Evolutionary conservation across 2,113 vertebrate genomes (phyloP), one percentile per base, ranked within the genome.

Genomic region (Gymnobelideus leadbeateri): DNA sequence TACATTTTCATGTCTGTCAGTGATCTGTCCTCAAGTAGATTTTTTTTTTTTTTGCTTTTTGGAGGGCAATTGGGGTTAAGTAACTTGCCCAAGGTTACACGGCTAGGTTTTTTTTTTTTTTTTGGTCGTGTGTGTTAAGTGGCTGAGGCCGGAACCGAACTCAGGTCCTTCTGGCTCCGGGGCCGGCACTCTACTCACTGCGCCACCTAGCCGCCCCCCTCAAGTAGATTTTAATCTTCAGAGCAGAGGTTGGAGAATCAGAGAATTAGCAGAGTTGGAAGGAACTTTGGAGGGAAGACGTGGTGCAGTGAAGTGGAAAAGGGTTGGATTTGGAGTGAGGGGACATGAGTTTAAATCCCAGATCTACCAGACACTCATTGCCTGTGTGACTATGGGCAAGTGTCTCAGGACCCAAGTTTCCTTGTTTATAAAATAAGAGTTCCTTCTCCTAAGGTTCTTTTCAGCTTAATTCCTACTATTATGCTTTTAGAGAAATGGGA

Each of bases 1-100:
- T n/a, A n/a, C 37, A 77, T 77, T 77, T n/a, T 77, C 61, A 37
- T 77, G 14, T 77, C 14, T 37, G 37, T 77, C 1, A 5, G 28
- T 37, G 68, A 6, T n/a, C 12, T n/a, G 5, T 5, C 1, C 0
- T 77, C 37, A 6, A 1, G 3, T n/a, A n/a, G n/a, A n/a, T n/a
- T 21, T n/a, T 77, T n/a, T n/a, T n/a, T n/a, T n/a, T n/a, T n/a
- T n/a, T n/a, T n/a, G n/a, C n/a, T n/a, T n/a, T n/a, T n/a, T n/a
- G n/a, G n/a, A n/a, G n/a, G n/a, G n/a, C n/a, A n/a, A n/a, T n/a
- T n/a, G n/a, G n/a, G n/a, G n/a, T n/a, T n/a, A n/a, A n/a, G n/a
- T n/a, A n/a, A n/a, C n/a, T n/a, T n/a, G n/a, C n/a, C n/a, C n/a
- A n/a, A n/a, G n/a, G n/a, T n/a, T n/a, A n/a, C n/a, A n/a, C n/a